Evolutionary conservation across 2,888 invertebrate species (phyloP), one percentile per base, ranked within the genome.

Genomic region (Subacronicta megacephala): DNA sequence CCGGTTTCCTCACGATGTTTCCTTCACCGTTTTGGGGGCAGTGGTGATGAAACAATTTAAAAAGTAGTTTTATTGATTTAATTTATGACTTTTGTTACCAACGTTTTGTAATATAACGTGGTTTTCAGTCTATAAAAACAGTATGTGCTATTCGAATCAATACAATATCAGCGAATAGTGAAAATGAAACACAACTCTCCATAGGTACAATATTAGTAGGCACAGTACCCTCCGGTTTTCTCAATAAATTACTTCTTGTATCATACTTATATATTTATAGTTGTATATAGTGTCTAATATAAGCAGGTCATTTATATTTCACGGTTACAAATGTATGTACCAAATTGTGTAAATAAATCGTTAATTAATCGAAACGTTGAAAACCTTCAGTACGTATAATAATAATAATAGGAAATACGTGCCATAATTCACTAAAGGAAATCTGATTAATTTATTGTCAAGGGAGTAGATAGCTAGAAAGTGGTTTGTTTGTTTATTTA

Each of bases 161-260:
- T n/a, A n/a, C n/a, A n/a, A 42, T 65, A 18, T 18, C 59, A 7
- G 49, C 43, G 38, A 49, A 44, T 66, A 38, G 49, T 35, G 9
- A 35, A 49, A 38, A 43, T 35, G 9, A 35, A 49, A 35, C 49
- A 15, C 12, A 4, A 44, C 29, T 42, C 59, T 33, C 44, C 49
- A 44, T 59, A 47, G 59, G 43, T 43, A 40, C 38, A 62, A n/a
- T 58, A 66, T 62, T 58, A 66, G 66, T 66, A 35, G 23, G 43
- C 58, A 58, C 29, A 33, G 42, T 55, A 31, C 38, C 43, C 33
- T 47, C 20, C 17, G 33, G 43, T 17, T n/a, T 38, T 38, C 18
- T 23, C 66, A 35, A 66, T 62, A 62, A 62, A 62, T 62, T 62
- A 66, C 29, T 1, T 44, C 9, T 23, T 7, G 42, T 58, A n/a